Conservation (phyloP, 2,888 invertebrate species). For the Pristionchus entomophagus region DNA sequence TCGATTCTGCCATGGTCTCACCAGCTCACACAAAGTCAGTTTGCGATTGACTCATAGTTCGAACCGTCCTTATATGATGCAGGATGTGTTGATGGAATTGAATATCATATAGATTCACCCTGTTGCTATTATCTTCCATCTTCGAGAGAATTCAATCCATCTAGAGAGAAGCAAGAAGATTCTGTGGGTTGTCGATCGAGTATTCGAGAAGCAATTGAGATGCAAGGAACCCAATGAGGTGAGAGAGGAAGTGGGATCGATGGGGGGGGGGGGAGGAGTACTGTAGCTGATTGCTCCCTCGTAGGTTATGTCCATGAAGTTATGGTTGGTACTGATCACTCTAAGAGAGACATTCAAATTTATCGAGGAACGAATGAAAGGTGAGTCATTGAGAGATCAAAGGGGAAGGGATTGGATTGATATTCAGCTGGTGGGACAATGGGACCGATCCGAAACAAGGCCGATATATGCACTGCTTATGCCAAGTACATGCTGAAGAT, state of each 20-base stretch:
- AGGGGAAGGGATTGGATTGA: background rate
- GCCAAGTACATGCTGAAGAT: constrained; percentile 29
- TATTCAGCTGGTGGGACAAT: background rate
- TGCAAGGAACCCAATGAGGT: constrained; percentile 88
- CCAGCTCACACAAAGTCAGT: constrained; percentile 63
- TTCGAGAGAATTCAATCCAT: constrained; percentile 85
- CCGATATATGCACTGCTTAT: constrained; percentile 15
- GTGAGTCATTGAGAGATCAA: background rate
- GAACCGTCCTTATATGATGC: no score
- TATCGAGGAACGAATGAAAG: constrained; percentile 57
- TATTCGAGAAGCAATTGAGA: constrained; percentile 91
- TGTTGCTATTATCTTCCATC: constrained; percentile 74
- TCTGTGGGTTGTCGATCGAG: constrained; percentile 85
- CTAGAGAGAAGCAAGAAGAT: constrained; percentile 84
- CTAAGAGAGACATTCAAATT: constrained; percentile 70
- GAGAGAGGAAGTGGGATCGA: constrained; percentile 74
- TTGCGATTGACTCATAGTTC: background rate
- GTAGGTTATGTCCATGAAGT: constrained; percentile 74
- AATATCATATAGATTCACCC: constrained; percentile 65
- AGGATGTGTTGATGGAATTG: background rate
- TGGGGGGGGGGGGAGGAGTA: background rate
- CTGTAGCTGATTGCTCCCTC: constrained; percentile 77
- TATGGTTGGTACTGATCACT: constrained; percentile 72
- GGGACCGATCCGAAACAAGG: background rate
- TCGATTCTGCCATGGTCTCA: constrained; percentile 69